phyloP scores from a whole-genome alignment of 2,797 vertebrate species.

The Arremon aurantiirostris region DNA sequence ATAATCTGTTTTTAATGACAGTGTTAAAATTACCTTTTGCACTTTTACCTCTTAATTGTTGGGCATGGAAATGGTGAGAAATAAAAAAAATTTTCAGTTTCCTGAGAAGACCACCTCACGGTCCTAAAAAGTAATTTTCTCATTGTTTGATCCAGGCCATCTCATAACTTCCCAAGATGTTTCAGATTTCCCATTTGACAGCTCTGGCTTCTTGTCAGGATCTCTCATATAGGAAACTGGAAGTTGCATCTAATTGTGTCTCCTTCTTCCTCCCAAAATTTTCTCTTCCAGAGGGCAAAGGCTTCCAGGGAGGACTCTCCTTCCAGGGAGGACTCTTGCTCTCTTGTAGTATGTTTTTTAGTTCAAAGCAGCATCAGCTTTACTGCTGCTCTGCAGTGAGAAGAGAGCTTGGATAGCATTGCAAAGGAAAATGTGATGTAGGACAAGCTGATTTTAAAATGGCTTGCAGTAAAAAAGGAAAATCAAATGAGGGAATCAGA shows the following conservation, averaged over 20 bases:
- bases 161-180: not conserved
- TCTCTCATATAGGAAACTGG: not conserved
- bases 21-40: not conserved
- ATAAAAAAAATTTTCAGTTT: not conserved
- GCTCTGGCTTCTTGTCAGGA: not conserved
- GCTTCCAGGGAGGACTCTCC: not conserved
- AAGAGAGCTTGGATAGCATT: not conserved
- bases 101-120: not conserved
- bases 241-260: not conserved
- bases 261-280: not conserved
- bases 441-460: conserved; percentile 52
- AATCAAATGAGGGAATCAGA: conserved; percentile 13
- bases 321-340: not conserved
- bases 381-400: not conserved
- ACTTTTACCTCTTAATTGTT: not conserved
- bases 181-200: not conserved
- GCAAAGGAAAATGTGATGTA: not conserved
- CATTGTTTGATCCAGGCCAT: not conserved
- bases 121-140: not conserved
- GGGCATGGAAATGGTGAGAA: not conserved
- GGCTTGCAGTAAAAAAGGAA: conserved; percentile 1
- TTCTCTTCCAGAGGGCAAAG: not conserved
- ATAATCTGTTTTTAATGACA: not conserved
- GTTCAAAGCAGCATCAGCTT: not conserved
- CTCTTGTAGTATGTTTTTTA: not conserved